Conservation (phyloP, 2,113 vertebrate species). For the Gopherus flavomarginatus region DNA sequence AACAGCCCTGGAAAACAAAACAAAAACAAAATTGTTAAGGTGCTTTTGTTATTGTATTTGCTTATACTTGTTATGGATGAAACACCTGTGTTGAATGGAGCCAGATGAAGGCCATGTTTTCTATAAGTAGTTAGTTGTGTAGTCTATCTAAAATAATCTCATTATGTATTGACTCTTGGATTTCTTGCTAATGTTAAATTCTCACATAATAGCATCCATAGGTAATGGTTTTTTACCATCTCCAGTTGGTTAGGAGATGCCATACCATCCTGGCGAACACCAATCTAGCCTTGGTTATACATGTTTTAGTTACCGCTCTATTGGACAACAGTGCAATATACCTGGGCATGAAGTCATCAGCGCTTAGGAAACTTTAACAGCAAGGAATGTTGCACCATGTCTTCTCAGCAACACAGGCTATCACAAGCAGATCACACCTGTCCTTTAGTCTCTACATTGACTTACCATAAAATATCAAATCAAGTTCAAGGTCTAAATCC, state of each 20-base stretch:
- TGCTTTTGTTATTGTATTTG: not conserved
- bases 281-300: not conserved
- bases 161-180: not conserved
- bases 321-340: not conserved
- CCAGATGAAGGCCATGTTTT: not conserved
- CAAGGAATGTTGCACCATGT: not conserved
- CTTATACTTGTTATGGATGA: not conserved
- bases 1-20: slow-evolving; percentile 26
- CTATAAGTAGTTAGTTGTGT: not conserved
- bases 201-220: not conserved
- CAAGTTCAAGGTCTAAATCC: not conserved
- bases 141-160: not conserved
- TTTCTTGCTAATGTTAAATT: not conserved
- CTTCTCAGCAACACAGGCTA: not conserved
- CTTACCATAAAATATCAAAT: not conserved
- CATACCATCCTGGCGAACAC: not conserved
- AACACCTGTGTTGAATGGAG: not conserved
- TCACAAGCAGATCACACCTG: not conserved
- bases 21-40: not conserved
- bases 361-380: not conserved
- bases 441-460: not conserved
- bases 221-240: not conserved
- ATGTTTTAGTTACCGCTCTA: not conserved
- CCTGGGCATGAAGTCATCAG: not conserved
- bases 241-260: not conserved